Conservation (phyloP, 2,113 vertebrate species). For the Columba janthina region DNA sequence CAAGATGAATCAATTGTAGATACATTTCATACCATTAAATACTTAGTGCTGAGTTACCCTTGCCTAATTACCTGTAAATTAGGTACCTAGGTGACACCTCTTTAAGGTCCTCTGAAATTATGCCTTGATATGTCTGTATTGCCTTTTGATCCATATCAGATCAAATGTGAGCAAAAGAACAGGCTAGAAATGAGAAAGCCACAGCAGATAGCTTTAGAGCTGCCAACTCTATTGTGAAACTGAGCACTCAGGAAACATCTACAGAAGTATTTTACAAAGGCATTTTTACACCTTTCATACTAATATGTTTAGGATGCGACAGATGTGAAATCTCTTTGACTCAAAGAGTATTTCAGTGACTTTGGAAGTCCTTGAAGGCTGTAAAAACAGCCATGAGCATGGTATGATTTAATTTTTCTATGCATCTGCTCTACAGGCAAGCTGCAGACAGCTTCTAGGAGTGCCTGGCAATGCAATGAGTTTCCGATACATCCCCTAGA, state of each 20-base stretch:
- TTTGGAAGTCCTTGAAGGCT: constrained; percentile 6
- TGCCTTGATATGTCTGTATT: background rate
- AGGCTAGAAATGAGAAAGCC: background rate
- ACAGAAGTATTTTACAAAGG: background rate
- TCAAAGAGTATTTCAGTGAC: background rate
- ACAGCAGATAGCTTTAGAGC: background rate
- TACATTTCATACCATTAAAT: background rate
- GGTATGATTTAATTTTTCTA: background rate
- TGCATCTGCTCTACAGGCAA: background rate
- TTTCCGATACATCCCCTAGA: background rate
- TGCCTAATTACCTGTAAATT: background rate
- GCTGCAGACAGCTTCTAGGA: background rate
- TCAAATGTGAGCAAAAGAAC: background rate
- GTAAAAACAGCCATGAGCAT: background rate
- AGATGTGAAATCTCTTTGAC: constrained; percentile 46
- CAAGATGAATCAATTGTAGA: background rate
- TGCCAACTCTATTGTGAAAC: background rate
- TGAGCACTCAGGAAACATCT: background rate
- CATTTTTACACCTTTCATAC: constrained; percentile 44
- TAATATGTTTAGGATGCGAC: constrained; percentile 12
- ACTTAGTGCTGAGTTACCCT: background rate
- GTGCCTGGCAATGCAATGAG: background rate
- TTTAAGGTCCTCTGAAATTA: background rate
- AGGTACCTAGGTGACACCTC: background rate
- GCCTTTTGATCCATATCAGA: background rate